These are phyloP conservation scores for Aleiodes alternator DNA, from an alignment of 2,888 invertebrate species.

Conservation along the genomic window DNA sequence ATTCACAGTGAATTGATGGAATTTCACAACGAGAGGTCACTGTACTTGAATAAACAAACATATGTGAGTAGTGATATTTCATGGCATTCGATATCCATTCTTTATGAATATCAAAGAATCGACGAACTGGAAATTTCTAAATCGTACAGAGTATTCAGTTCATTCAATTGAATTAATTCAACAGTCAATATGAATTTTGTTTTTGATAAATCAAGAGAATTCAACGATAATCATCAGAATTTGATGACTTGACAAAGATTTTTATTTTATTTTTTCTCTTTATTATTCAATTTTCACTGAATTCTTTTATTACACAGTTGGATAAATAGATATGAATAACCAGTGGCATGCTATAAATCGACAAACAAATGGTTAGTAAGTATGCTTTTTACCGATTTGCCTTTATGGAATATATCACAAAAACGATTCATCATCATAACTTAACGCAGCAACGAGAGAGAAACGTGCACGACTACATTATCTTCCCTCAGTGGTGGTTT, in stretches of 20 bases:
- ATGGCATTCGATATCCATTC: too few relatives aligned
- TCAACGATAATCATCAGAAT: neutral
- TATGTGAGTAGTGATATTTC: too few relatives aligned
- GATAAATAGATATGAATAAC: constrained; percentile 7
- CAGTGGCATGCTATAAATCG: neutral
- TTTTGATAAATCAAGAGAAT: neutral
- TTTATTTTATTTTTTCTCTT: constrained; percentile 11
- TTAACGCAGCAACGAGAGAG: constrained; percentile 21
- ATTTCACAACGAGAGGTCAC: too few relatives aligned
- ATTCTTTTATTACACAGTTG: too few relatives aligned
- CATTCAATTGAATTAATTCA: too few relatives aligned
- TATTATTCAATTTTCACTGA: neutral
- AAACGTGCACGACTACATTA: constrained; percentile 43
- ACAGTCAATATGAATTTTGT: too few relatives aligned
- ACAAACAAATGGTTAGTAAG: constrained; percentile 15
- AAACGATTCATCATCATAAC: constrained; percentile 44
- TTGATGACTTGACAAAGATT: neutral
- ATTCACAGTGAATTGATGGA: too few relatives aligned
- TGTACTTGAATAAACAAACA: too few relatives aligned
- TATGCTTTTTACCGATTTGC: constrained; percentile 7
- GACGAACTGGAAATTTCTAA: too few relatives aligned
- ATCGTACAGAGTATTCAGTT: too few relatives aligned
- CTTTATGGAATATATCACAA: constrained; percentile 30
- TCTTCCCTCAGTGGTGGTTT: constrained; percentile 38
- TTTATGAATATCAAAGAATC: too few relatives aligned